phyloP scores from a whole-genome alignment of 1,140 invertebrate genomes.

The Ephestia elutella region DNA sequence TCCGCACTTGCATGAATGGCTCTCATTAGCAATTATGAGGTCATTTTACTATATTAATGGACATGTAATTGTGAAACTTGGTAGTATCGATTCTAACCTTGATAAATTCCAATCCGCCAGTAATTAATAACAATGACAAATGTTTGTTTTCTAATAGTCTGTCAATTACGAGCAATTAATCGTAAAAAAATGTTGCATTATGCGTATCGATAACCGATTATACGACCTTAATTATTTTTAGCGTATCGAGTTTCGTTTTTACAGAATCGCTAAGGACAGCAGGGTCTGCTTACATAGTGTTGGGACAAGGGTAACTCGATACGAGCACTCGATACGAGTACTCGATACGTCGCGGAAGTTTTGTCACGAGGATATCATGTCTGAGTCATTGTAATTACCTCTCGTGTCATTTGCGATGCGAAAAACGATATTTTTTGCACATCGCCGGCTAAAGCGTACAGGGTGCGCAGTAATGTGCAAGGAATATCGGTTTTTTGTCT shows the following conservation, averaged over 20 bases:
- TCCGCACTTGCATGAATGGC: background rate
- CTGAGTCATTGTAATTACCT: background rate
- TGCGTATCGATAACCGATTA: constrained; percentile 7
- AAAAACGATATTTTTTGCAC: constrained; percentile 3
- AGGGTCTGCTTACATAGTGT: constrained; percentile 30
- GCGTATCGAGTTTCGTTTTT: constrained; percentile 19
- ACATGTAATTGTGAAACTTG: background rate
- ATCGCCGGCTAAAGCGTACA: background rate
- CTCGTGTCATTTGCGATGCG: background rate
- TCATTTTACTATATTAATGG: constrained; percentile 1
- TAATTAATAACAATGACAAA: background rate
- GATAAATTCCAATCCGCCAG: background rate
- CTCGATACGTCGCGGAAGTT: background rate
- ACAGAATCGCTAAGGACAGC: constrained; percentile 22
- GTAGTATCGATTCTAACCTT: background rate
- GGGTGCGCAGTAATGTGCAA: background rate
- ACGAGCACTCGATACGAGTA: constrained; percentile 20
- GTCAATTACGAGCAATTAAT: background rate
- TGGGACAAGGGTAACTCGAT: constrained; percentile 42
- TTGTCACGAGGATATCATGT: constrained; percentile 2
- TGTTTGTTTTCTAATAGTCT: background rate
- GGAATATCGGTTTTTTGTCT: background rate
- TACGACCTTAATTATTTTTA: background rate
- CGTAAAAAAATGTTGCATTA: background rate
- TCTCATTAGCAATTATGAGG: constrained; percentile 5